These are phyloP conservation scores for Salmo trutta DNA, from an alignment of 2,797 vertebrate species.

Conservation along the genomic window DNA sequence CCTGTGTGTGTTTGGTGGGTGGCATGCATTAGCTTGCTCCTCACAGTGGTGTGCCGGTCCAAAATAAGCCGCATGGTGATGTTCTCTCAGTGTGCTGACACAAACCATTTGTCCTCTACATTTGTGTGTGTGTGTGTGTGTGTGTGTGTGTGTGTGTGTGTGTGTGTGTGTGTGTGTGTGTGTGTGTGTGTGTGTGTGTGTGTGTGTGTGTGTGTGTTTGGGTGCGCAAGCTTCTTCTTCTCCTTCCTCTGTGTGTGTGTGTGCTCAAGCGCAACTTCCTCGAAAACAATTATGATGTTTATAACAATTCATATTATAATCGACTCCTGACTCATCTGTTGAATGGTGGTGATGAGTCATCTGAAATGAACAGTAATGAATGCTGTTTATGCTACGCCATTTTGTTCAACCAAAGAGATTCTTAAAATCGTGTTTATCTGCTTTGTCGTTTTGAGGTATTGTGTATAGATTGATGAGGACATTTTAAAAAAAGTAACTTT, in stretches of 20 bases:
- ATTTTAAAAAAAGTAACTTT: too few relatives aligned
- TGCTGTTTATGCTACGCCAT: neutral
- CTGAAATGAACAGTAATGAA: neutral
- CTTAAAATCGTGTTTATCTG: neutral
- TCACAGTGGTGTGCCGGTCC: conserved; percentile 66
- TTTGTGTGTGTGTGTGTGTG: conserved; percentile 14
- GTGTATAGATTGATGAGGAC: too few relatives aligned
- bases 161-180: neutral
- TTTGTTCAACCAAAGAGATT: neutral
- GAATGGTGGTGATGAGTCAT: conserved; percentile 19
- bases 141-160: neutral
- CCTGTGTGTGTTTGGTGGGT: too few relatives aligned
- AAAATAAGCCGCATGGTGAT: conserved; percentile 74
- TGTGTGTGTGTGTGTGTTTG: too few relatives aligned
- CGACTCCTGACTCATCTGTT: conserved; percentile 37
- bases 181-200: conserved; percentile 10
- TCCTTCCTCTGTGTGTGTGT: neutral
- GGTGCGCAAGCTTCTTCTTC: neutral
- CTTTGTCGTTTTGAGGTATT: too few relatives aligned
- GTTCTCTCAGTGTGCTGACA: conserved; percentile 74
- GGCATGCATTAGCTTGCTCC: conserved; percentile 63
- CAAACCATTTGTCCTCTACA: conserved; percentile 67
- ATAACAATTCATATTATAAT: neutral
- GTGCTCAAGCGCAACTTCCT: neutral
- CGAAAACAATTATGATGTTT: conserved; percentile 1